Conservation (phyloP, 2,113 vertebrate species). For the Thamnaconus septentrionalis region DNA sequence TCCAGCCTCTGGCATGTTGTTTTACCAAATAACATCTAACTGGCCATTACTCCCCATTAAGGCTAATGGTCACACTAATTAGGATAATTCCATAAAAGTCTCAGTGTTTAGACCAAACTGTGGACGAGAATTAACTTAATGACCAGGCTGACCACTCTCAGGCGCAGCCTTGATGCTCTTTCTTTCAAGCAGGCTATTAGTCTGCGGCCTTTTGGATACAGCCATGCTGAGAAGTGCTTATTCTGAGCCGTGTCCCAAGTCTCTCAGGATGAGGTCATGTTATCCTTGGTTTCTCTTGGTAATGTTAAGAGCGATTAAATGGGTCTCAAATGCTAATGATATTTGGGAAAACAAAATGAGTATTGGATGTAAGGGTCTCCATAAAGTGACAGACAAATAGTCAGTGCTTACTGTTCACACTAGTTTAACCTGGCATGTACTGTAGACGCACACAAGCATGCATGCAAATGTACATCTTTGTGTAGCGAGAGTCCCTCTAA, state of each 20-base stretch:
- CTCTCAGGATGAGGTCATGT: slow-evolving; percentile 46
- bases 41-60: slow-evolving; percentile 87
- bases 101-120: slow-evolving; percentile 78
- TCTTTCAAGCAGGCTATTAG: slow-evolving; percentile 54
- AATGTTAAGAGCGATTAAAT: slow-evolving; percentile 43
- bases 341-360: slow-evolving; percentile 38
- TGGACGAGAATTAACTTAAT: slow-evolving; percentile 78
- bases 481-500: too few species aligned
- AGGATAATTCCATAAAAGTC: slow-evolving; percentile 84
- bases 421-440: too few species aligned
- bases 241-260: slow-evolving; percentile 18
- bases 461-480: too few species aligned
- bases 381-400: too few species aligned
- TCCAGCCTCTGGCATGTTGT: slow-evolving; percentile 78
- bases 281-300: slow-evolving; percentile 52
- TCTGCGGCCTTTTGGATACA: slow-evolving; percentile 46
- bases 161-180: slow-evolving; percentile 57
- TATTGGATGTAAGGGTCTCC: not conserved
- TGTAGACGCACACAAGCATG: too few species aligned
- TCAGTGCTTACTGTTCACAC: too few species aligned
- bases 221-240: slow-evolving; percentile 35
- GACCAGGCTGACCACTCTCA: slow-evolving; percentile 69
- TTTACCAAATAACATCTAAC: slow-evolving; percentile 85
- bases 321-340: slow-evolving; percentile 28
- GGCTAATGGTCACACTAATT: slow-evolving; percentile 83